phyloP scores from a whole-genome alignment of 2,113 vertebrate genomes.

The Pseudorectes ferrugineus region DNA sequence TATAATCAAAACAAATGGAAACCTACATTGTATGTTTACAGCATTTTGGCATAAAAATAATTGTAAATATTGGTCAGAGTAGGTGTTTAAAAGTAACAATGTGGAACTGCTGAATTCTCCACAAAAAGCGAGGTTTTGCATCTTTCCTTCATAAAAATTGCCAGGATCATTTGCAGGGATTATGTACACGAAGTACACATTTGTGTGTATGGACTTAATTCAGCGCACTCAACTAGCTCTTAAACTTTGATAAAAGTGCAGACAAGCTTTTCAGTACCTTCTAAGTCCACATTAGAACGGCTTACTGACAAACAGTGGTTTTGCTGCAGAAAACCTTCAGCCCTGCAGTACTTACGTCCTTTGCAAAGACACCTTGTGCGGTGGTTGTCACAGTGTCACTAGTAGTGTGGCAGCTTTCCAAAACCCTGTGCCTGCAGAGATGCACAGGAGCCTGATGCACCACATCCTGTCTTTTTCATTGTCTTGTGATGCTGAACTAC shows the following conservation, averaged over 20 bases:
- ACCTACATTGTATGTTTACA: neutral
- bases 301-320: neutral
- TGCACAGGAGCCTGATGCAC: neutral
- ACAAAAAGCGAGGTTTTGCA: neutral
- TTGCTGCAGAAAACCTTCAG: neutral
- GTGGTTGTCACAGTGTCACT: neutral
- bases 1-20: neutral
- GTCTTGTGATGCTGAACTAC: neutral
- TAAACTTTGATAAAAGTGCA: neutral
- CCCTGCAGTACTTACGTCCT: neutral
- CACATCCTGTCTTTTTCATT: neutral
- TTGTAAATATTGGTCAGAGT: neutral
- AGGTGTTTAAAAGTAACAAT: neutral
- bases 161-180: neutral
- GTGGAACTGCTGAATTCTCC: neutral
- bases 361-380: neutral
- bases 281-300: neutral
- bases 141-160: neutral
- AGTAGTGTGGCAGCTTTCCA: neutral
- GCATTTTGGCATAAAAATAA: neutral
- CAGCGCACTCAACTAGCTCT: neutral
- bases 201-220: neutral
- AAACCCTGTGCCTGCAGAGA: neutral
- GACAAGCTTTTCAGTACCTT: neutral
- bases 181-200: neutral